Percentiles rank a stretch among this genome's conserved stretches.
These are phyloP conservation scores for Drosophila cardini DNA, from an alignment of 1,140 invertebrate species.

Conservation along the genomic window DNA sequence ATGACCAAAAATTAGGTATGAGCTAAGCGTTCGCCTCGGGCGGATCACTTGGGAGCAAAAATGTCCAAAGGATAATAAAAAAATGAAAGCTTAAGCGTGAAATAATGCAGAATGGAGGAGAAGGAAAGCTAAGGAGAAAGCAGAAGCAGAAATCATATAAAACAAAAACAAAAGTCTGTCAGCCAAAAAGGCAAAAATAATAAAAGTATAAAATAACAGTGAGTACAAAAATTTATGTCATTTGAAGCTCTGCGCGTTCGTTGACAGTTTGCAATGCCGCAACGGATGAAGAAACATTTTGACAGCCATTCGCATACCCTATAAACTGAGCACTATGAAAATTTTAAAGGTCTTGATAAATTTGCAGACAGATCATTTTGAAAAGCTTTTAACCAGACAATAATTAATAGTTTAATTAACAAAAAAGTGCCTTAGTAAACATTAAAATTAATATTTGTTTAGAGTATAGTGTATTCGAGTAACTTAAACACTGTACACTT, in stretches of 20 bases:
- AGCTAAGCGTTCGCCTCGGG: conserved; percentile 23
- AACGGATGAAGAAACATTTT: conserved; percentile 77
- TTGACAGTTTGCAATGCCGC: conserved; percentile 54
- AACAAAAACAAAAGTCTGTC: conserved; percentile 29
- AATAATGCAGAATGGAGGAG: conserved; percentile 48
- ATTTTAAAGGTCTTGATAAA: neutral
- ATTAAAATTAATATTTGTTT: neutral
- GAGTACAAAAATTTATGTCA: conserved; percentile 66
- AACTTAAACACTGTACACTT: neutral
- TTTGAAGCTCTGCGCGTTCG: conserved; percentile 25
- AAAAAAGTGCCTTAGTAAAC: neutral
- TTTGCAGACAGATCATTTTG: neutral
- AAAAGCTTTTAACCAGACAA: neutral
- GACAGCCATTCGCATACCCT: conserved; percentile 53
- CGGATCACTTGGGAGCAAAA: conserved; percentile 55
- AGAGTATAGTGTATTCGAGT: conserved; percentile 7
- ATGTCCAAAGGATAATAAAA: conserved; percentile 53
- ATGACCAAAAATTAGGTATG: conserved; percentile 29
- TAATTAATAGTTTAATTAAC: neutral
- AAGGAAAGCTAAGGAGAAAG: neutral
- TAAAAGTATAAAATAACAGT: conserved; percentile 52
- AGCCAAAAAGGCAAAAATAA: conserved; percentile 40
- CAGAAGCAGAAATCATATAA: conserved; percentile 48
- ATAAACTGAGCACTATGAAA: too few relatives aligned
- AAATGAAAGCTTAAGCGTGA: conserved; percentile 60